Base-by-base conservation (phyloP, 2,113 vertebrate species). In the Motacilla tschutschensis region DNA sequence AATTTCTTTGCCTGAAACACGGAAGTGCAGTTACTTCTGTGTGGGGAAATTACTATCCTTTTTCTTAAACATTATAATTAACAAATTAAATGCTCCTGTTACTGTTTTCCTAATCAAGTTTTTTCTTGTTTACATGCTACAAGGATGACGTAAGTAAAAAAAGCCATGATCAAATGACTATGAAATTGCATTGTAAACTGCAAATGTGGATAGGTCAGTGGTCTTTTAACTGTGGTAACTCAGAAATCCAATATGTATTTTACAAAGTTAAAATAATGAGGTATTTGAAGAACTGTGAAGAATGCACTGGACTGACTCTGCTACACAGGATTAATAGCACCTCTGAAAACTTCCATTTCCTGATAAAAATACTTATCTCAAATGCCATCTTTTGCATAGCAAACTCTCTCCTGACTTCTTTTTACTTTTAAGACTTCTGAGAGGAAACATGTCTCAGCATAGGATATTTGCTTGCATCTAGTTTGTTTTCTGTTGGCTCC, bases 81-180 rank as follows among this genome's bases (percentile, higher is more conserved):
- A 71, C 17, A 74, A 16, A 62, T 33, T 17, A n/a, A 81, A 46
- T 54, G 17, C 14, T 50, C 7, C n/a, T 47, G 2, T 43, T 80
- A 14, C 29, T 65, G 1, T 50, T 74, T 67, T 80, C 89, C 93
- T 97, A 95, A 97, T 80, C 18, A 46, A 75, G 11, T 59, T 78
- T 93, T 95, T 90, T 96, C 92, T 94, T 12, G 41, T 96, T 97
- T 96, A 75, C 96, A 96, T 94, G 96, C 96, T 77, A 83, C 95
- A 91, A 98, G 97, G 97, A 98, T 92, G 97, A 98, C 1, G 97
- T 98, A 97, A 98, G 97, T 98, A 88, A 83, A 80, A 79, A 80
- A 74, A 47, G 64, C 51, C 41, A 82, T 92, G 73, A 57, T 92
- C 70, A 87, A 87, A 88, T 70, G 33, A 88, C 40, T 76, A 31